Evolutionary conservation across 2,888 invertebrate genomes (phyloP).

Genomic region (Lithophane leautieri): DNA sequence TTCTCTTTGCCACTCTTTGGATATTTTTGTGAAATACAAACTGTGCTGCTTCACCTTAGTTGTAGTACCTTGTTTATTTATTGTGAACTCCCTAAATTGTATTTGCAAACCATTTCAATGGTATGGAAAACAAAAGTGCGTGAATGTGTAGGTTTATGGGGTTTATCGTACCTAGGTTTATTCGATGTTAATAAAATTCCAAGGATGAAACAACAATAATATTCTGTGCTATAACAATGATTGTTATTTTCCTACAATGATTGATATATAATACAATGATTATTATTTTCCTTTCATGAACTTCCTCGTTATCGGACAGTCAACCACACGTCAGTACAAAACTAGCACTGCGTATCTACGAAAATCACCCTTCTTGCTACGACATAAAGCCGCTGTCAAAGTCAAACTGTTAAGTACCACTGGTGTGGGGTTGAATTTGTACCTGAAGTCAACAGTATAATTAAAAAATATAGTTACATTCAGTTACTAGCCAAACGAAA

Average conservation of each 20-base stretch:
- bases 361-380: not conserved
- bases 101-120: not conserved
- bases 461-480: not conserved
- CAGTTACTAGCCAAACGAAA: slow-evolving; percentile 14
- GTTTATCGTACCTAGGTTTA: not conserved
- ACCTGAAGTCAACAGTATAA: not conserved
- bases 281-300: slow-evolving; percentile 2
- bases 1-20: slow-evolving; percentile 17
- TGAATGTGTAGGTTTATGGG: slow-evolving; percentile 7
- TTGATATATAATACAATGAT: too few relatives aligned
- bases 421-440: not conserved
- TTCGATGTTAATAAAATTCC: not conserved
- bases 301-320: not conserved
- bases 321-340: not conserved
- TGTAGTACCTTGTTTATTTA: not conserved
- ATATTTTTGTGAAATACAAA: slow-evolving; percentile 10
- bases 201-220: slow-evolving; percentile 15
- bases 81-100: not conserved
- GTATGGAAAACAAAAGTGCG: slow-evolving; percentile 23
- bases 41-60: not conserved
- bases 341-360: not conserved
- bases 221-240: slow-evolving; percentile 9
- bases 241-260: too few relatives aligned
- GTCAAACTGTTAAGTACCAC: not conserved
- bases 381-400: not conserved